phyloP scores from a whole-genome alignment of 2,888 invertebrate genomes.

The Acanthosepion esculentum region DNA sequence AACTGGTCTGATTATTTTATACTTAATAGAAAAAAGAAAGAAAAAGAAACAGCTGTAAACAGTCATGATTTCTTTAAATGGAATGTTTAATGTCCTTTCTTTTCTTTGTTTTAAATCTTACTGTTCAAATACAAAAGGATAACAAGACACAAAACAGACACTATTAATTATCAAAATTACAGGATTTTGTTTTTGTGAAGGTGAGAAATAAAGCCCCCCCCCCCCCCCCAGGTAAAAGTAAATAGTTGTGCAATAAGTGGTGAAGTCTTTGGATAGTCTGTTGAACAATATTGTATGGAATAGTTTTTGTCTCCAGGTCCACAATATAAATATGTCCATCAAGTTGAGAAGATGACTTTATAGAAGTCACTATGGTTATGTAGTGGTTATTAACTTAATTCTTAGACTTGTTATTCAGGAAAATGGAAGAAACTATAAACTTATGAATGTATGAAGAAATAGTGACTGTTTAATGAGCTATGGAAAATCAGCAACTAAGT shows the following conservation, averaged over 20 bases:
- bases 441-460: background rate
- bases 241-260: too few species aligned
- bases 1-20: background rate
- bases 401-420: background rate
- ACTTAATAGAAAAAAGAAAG: background rate
- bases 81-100: background rate
- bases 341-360: background rate
- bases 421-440: background rate
- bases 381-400: background rate
- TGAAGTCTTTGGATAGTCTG: background rate
- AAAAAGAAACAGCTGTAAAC: background rate
- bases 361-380: background rate
- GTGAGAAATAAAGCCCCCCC: background rate
- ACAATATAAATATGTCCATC: background rate
- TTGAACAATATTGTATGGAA: background rate
- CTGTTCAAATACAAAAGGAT: background rate
- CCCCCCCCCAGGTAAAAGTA: too few species aligned
- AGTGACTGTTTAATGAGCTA: background rate
- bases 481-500: background rate
- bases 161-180: background rate
- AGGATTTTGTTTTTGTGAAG: background rate
- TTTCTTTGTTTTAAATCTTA: background rate
- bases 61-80: background rate
- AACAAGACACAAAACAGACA: background rate
- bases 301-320: background rate